Conservation (phyloP, 2,797 vertebrate species). For the Platyrinchus mystaceus region DNA sequence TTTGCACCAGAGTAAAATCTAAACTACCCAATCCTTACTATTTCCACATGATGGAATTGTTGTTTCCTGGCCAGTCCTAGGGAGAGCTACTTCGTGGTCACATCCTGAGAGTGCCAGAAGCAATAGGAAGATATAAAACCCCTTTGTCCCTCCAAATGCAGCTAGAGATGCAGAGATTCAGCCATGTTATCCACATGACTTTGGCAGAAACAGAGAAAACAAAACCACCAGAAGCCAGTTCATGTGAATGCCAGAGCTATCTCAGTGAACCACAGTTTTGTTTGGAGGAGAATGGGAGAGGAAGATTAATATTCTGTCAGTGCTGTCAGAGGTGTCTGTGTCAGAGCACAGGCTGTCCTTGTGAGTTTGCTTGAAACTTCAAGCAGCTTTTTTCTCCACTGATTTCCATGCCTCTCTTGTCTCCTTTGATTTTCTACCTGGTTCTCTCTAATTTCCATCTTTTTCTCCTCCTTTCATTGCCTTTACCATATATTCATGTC, state of each 20-base stretch:
- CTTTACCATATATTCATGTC: background rate
- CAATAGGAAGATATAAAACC: background rate
- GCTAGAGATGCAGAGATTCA: background rate
- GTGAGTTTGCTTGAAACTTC: background rate
- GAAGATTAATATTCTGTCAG: background rate
- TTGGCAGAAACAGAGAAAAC: background rate
- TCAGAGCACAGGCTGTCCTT: background rate
- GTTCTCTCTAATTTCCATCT: background rate
- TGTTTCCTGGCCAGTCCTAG: background rate
- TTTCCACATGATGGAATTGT: constrained; percentile 7
- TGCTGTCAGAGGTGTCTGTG: background rate
- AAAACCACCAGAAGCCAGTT: constrained; percentile 13
- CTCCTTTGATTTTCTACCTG: background rate
- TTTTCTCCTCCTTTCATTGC: background rate
- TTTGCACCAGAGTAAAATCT: background rate
- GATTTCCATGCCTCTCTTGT: background rate
- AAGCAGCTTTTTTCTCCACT: background rate
- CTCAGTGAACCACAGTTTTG: constrained; percentile 7
- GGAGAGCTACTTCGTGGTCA: background rate
- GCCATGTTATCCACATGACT: background rate
- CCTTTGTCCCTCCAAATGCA: background rate
- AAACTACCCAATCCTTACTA: background rate
- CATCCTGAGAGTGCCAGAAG: background rate
- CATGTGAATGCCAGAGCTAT: background rate
- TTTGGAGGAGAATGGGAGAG: background rate